Percentiles rank a stretch among this genome's conserved stretches.
These are phyloP conservation scores for Caenorhabditis plicata DNA, from an alignment of 2,888 invertebrate species.

Conservation along the genomic window DNA sequence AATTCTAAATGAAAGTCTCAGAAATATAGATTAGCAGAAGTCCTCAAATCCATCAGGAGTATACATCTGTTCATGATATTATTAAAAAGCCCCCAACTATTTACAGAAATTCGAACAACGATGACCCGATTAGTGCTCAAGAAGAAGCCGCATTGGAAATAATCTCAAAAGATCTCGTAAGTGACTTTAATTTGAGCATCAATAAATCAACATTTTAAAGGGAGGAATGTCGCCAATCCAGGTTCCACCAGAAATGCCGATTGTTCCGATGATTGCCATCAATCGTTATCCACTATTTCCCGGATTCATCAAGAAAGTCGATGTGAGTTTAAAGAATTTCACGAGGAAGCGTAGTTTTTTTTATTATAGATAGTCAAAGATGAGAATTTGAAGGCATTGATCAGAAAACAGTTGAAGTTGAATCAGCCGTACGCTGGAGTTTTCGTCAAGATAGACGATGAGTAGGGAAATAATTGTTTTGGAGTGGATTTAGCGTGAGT, in stretches of 20 bases:
- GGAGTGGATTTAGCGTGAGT: no score
- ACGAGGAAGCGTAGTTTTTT: background rate
- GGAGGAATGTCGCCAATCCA: conserved; percentile 70
- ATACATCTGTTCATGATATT: background rate
- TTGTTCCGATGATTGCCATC: conserved; percentile 91
- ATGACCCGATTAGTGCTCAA: conserved; percentile 8
- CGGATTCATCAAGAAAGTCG: conserved; percentile 93
- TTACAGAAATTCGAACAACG: background rate
- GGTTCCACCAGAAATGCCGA: conserved; percentile 94
- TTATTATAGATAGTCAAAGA: conserved; percentile 76
- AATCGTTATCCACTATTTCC: conserved; percentile 94
- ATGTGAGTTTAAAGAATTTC: conserved; percentile 71
- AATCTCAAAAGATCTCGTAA: conserved; percentile 17
- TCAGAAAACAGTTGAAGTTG: conserved; percentile 87
- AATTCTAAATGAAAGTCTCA: background rate
- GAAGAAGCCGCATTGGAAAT: conserved; percentile 20
- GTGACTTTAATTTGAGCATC: background rate
- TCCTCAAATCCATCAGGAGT: background rate
- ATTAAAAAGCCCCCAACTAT: background rate
- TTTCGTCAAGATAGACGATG: conserved; percentile 88
- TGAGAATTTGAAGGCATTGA: conserved; percentile 82
- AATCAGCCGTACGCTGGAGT: conserved; percentile 97
- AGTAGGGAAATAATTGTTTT: conserved; percentile 69
- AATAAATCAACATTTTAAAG: conserved; percentile 8
- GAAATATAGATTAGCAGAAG: background rate